Conservation (phyloP, 2,113 vertebrate genomes). For the Triplophysa dalaica region DNA sequence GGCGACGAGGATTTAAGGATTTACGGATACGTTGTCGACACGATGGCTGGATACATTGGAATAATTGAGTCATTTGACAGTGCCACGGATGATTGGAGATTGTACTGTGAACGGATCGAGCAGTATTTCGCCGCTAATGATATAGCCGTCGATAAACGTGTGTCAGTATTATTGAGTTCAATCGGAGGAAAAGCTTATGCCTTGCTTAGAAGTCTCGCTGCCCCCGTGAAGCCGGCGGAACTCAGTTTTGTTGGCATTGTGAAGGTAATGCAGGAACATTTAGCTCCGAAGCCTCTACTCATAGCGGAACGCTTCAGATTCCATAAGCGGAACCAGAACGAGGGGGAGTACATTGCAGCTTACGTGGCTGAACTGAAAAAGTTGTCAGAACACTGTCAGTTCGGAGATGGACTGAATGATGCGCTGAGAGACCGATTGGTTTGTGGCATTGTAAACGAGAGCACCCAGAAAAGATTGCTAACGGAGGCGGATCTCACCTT, state of each 20-base stretch:
- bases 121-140: slow-evolving; percentile 21
- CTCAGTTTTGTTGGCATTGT: slow-evolving; percentile 20
- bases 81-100: not conserved
- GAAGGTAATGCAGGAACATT: not conserved
- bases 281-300: slow-evolving; percentile 18
- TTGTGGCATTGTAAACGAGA: slow-evolving; percentile 29
- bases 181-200: not conserved
- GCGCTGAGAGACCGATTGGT: slow-evolving; percentile 25
- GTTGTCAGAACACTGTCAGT: slow-evolving; percentile 25
- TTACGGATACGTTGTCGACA: no score
- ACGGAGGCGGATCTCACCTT: slow-evolving; percentile 9
- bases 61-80: no score
- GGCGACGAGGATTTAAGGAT: no score
- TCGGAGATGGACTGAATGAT: slow-evolving; percentile 18
- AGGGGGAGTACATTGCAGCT: not conserved
- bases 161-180: slow-evolving; percentile 12
- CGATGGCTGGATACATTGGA: no score
- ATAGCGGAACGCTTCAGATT: slow-evolving; percentile 37
- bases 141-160: not conserved
- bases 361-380: slow-evolving; percentile 6
- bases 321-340: not conserved
- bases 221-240: not conserved
- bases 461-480: slow-evolving; percentile 9
- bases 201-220: not conserved
- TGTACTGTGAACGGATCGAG: slow-evolving; percentile 13